Evolutionary conservation across 2,888 invertebrate genomes (phyloP).

Genomic region (Zygaena filipendulae): DNA sequence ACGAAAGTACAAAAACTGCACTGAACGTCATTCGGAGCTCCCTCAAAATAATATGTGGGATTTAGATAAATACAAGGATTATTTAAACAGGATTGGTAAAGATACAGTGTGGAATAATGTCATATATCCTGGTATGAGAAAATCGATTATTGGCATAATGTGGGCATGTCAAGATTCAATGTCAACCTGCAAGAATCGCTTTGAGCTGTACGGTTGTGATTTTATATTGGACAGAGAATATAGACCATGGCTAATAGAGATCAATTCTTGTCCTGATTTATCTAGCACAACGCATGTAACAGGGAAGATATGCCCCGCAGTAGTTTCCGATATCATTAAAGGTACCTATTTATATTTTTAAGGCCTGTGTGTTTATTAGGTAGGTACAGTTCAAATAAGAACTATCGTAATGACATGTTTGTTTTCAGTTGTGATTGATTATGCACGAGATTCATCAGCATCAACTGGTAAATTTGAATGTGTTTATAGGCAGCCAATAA

Average conservation of each 20-base stretch:
- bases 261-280: slow-evolving; percentile 90
- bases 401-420: no score
- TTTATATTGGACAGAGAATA: slow-evolving; percentile 89
- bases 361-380: no score
- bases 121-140: slow-evolving; percentile 88
- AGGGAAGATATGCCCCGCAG: slow-evolving; percentile 81
- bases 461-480: slow-evolving; percentile 71
- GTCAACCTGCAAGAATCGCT: slow-evolving; percentile 76
- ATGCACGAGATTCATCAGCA: slow-evolving; percentile 37
- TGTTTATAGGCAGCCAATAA: slow-evolving; percentile 51
- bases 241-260: slow-evolving; percentile 91
- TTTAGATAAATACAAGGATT: slow-evolving; percentile 75
- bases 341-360: slow-evolving; percentile 63
- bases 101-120: slow-evolving; percentile 75
- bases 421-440: slow-evolving; percentile 68
- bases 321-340: slow-evolving; percentile 87
- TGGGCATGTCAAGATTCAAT: slow-evolving; percentile 81
- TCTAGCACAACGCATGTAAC: slow-evolving; percentile 85
- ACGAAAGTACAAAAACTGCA: slow-evolving; percentile 72
- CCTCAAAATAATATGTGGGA: slow-evolving; percentile 90
- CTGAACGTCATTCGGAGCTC: slow-evolving; percentile 67
- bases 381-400: no score
- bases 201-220: slow-evolving; percentile 93
- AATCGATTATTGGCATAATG: slow-evolving; percentile 83
- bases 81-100: slow-evolving; percentile 65